A percentile compares a stretch with the other conserved stretches of the same genome.
Evolutionary conservation across 2,888 invertebrate species (phyloP).

Genomic region (Auanema freiburgensis): DNA sequence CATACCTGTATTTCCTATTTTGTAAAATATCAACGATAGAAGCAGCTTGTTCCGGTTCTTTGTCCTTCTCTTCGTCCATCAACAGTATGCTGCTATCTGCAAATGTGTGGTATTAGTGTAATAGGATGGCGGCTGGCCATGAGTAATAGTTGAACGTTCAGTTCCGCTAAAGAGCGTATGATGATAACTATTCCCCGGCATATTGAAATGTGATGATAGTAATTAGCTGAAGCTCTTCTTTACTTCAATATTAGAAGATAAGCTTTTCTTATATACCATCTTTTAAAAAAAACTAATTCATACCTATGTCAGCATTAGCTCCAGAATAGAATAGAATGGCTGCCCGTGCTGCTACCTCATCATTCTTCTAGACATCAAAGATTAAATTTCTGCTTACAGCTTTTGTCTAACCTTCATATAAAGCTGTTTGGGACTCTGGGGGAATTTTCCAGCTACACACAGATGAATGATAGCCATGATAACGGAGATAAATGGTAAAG

Average conservation of each 20-base stretch:
- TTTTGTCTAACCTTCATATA: slow-evolving; percentile 40
- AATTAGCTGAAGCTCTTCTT: slow-evolving; percentile 5
- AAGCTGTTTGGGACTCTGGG: slow-evolving; percentile 58
- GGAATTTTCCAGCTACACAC: slow-evolving; percentile 40
- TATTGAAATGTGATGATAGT: background rate
- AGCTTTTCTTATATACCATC: slow-evolving; percentile 8
- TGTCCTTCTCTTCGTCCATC: slow-evolving; percentile 29
- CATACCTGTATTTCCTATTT: slow-evolving; percentile 22
- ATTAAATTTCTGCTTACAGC: background rate
- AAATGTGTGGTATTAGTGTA: background rate
- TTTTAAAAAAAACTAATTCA: slow-evolving; percentile 6
- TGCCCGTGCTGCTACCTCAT: slow-evolving; percentile 35
- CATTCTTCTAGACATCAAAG: slow-evolving; percentile 20
- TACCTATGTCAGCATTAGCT: slow-evolving; percentile 40
- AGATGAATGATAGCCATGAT: slow-evolving; percentile 47
- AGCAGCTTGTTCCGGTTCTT: slow-evolving; percentile 18
- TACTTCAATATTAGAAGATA: slow-evolving; percentile 13
- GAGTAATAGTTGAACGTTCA: background rate
- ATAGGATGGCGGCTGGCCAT: background rate
- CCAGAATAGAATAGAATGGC: slow-evolving; percentile 54
- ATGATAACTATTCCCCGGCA: slow-evolving; percentile 6
- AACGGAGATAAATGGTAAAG: slow-evolving; percentile 32
- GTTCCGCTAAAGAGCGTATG: background rate
- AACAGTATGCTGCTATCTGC: slow-evolving; percentile 22
- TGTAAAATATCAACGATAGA: slow-evolving; percentile 26